phyloP scores from a whole-genome alignment of 1,140 invertebrate species.

The Halotydeus destructor region DNA sequence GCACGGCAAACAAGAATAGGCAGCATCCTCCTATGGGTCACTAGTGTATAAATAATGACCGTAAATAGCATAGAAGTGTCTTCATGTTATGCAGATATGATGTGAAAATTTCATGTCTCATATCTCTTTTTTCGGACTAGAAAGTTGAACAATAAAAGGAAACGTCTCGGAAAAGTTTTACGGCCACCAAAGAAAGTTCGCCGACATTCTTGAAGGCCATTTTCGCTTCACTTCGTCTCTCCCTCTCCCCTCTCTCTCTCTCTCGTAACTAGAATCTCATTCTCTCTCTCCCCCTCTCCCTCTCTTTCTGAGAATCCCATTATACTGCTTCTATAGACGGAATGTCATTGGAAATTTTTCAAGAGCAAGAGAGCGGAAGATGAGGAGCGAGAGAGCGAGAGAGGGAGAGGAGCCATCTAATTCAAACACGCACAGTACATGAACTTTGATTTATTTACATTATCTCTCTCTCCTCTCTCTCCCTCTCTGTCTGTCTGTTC shows the following conservation, averaged over 20 bases:
- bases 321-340: not conserved
- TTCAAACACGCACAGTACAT: too few species aligned
- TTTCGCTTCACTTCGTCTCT: not conserved
- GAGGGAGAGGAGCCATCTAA: too few species aligned
- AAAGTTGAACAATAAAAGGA: not conserved
- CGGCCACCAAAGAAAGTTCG: not conserved
- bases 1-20: too few species aligned
- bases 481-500: not conserved
- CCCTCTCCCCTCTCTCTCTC: slow-evolving; percentile 2
- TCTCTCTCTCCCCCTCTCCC: not conserved
- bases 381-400: too few species aligned
- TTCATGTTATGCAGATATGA: not conserved
- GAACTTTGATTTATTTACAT: not conserved
- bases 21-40: not conserved
- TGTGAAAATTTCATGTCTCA: not conserved
- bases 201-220: not conserved
- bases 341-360: not conserved
- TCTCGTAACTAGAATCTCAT: not conserved
- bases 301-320: not conserved
- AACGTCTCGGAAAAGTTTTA: not conserved
- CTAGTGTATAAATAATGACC: not conserved
- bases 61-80: not conserved
- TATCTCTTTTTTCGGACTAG: not conserved
- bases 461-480: not conserved
- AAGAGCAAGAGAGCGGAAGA: not conserved